Conservation (phyloP, 2,113 vertebrate species). For the Nothoprocta pentlandii region DNA sequence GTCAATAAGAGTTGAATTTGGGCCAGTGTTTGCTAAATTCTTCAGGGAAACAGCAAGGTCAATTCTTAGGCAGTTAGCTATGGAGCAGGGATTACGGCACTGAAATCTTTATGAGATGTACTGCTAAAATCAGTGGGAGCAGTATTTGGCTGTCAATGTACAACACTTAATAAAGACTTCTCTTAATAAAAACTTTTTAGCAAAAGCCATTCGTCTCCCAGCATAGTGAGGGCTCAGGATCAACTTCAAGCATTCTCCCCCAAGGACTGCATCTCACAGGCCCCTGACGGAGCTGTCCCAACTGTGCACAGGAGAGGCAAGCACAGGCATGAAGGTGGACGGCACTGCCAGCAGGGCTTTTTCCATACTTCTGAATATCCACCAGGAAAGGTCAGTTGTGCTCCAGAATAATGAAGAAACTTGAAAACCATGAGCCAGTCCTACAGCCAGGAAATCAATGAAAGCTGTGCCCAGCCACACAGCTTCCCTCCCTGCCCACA, state of each 20-base stretch:
- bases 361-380: not conserved
- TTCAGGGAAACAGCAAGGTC: not conserved
- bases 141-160: not conserved
- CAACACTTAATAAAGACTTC: not conserved
- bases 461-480: not conserved
- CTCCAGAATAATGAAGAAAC: not conserved
- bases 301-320: not conserved
- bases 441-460: not conserved
- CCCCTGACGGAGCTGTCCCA: not conserved
- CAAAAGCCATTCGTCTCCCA: not conserved
- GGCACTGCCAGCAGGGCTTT: not conserved
- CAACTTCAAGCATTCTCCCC: not conserved
- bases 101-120: not conserved
- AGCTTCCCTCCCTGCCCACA: not conserved
- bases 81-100: not conserved
- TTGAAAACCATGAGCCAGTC: not conserved
- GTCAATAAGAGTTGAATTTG: not conserved
- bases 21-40: conserved; percentile 2
- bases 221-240: not conserved
- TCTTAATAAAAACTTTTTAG: not conserved
- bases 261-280: not conserved
- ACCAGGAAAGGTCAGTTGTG: not conserved
- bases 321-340: not conserved
- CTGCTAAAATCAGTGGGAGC: not conserved
- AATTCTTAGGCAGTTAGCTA: not conserved